Evolutionary conservation across 2,888 invertebrate species (phyloP).

Genomic region (Drosophila kanekoi): DNA sequence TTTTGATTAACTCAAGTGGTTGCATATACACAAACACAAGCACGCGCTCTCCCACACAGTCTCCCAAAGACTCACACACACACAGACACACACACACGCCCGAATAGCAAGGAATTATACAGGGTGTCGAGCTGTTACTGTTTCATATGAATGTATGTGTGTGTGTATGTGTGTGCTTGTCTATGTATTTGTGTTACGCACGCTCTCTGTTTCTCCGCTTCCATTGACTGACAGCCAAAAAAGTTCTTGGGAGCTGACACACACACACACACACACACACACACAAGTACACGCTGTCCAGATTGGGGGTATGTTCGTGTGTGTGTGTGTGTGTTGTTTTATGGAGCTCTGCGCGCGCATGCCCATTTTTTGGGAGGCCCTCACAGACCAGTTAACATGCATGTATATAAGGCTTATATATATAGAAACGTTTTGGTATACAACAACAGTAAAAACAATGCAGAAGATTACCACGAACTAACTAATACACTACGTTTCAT

Average conservation of each 20-base stretch:
- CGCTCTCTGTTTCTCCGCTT: slow-evolving; percentile 68
- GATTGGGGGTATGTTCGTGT: slow-evolving; percentile 54
- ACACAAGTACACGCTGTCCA: slow-evolving; percentile 13
- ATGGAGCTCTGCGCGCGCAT: slow-evolving; percentile 79
- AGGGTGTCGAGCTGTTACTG: slow-evolving; percentile 65
- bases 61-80: neutral
- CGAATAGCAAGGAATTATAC: slow-evolving; percentile 43
- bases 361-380: slow-evolving; percentile 53
- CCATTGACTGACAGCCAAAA: slow-evolving; percentile 80
- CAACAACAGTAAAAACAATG: slow-evolving; percentile 45
- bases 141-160: slow-evolving; percentile 7
- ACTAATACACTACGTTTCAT: slow-evolving; percentile 7
- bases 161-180: slow-evolving; percentile 5
- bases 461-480: neutral
- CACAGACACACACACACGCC: slow-evolving; percentile 10
- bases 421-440: slow-evolving; percentile 62
- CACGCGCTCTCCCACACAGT: neutral
- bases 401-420: slow-evolving; percentile 45
- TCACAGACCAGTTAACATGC: slow-evolving; percentile 33
- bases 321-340: slow-evolving; percentile 49
- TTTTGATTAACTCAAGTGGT: slow-evolving; percentile 83
- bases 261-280: slow-evolving; percentile 47
- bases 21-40: slow-evolving; percentile 64
- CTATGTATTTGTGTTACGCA: slow-evolving; percentile 40
- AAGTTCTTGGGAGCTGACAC: slow-evolving; percentile 76